phyloP scores from a whole-genome alignment of 1,140 invertebrate genomes.

The Choristoneura fumiferana region DNA sequence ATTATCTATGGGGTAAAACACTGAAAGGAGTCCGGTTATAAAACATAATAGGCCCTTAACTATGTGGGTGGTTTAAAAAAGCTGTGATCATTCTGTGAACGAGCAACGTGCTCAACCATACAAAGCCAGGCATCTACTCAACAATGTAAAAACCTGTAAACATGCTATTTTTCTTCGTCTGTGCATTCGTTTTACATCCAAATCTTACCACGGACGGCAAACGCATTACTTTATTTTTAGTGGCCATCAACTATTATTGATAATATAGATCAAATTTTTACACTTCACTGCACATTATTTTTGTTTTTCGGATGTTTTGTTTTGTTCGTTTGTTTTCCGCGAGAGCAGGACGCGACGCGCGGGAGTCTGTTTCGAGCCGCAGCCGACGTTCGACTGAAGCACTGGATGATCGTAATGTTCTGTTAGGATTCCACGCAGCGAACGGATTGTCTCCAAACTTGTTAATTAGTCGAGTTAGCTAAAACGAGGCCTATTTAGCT shows the following conservation, averaged over 20 bases:
- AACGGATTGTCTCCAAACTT: slow-evolving; percentile 2
- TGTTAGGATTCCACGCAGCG: background rate
- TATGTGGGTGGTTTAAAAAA: slow-evolving; percentile 3
- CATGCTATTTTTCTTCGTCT: slow-evolving; percentile 55
- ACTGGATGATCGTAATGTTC: background rate
- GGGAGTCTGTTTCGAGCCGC: background rate
- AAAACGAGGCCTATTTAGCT: slow-evolving; percentile 5
- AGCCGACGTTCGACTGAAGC: slow-evolving; percentile 4
- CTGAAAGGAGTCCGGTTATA: background rate
- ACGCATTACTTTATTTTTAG: slow-evolving; percentile 65
- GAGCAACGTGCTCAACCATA: slow-evolving; percentile 1
- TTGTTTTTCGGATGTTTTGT: slow-evolving; percentile 35
- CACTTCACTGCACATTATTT: slow-evolving; percentile 35
- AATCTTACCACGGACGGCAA: slow-evolving; percentile 71
- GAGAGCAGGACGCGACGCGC: background rate
- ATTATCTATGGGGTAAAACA: background rate
- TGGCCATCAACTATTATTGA: slow-evolving; percentile 47
- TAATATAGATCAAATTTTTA: slow-evolving; percentile 31
- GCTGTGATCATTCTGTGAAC: slow-evolving; percentile 4
- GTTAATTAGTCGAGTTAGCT: slow-evolving; percentile 13
- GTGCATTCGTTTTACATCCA: slow-evolving; percentile 21
- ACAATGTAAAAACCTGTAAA: slow-evolving; percentile 62
- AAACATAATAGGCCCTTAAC: background rate
- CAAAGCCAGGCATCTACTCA: slow-evolving; percentile 24
- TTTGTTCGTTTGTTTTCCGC: slow-evolving; percentile 29